A percentile compares a stretch with the other conserved stretches of the same genome.
phyloP scores from a whole-genome alignment of 2,113 vertebrate genomes.

The Thamnophis sirtalis region DNA sequence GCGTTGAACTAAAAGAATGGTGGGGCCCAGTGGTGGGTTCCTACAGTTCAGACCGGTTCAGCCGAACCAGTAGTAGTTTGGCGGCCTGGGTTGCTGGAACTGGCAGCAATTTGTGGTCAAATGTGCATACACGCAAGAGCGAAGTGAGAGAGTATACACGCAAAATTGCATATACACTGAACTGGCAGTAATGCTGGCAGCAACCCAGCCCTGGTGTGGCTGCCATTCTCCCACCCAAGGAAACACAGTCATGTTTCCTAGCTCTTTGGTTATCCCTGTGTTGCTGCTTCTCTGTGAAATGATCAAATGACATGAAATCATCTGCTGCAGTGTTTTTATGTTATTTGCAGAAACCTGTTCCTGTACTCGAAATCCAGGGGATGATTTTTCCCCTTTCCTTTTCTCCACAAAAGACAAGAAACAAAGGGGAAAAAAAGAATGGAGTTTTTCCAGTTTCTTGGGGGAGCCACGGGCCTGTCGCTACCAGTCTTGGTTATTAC shows the following conservation, averaged over 20 bases:
- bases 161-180: too few species aligned
- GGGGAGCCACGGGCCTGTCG: constrained; percentile 50
- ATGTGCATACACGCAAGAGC: too few species aligned
- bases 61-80: too few species aligned
- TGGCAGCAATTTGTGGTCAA: too few species aligned
- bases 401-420: constrained; percentile 41
- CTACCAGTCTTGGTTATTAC: constrained; percentile 53
- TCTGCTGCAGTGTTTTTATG: background rate
- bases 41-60: too few species aligned
- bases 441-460: constrained; percentile 49
- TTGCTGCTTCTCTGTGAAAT: background rate
- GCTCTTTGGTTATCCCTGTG: background rate
- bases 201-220: background rate
- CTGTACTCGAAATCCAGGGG: constrained; percentile 28
- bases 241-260: background rate
- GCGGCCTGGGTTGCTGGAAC: too few species aligned
- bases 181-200: too few species aligned
- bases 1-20: background rate
- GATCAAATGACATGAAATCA: background rate
- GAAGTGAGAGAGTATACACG: too few species aligned
- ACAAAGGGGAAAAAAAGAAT: constrained; percentile 26
- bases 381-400: constrained; percentile 47
- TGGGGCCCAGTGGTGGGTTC: too few species aligned
- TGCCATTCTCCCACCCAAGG: background rate
- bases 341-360: background rate